These are phyloP conservation scores for Dallia pectoralis DNA, from an alignment of 2,797 vertebrate genomes.

Conservation along the genomic window DNA sequence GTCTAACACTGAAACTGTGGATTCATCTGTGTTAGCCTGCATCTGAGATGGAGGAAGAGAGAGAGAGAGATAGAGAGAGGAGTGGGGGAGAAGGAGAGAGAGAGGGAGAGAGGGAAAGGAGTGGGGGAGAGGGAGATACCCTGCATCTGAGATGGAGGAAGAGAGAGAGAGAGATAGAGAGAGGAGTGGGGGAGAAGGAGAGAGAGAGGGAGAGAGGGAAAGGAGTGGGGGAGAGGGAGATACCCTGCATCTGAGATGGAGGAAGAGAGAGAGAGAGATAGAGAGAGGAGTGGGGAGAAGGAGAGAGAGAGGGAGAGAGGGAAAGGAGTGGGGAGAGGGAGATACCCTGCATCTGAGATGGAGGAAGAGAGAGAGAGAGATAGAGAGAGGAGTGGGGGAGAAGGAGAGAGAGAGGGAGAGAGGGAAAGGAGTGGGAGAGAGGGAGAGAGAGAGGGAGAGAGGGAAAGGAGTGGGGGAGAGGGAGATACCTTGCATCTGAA, in stretches of 20 bases:
- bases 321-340: neutral
- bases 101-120: neutral
- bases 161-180: neutral
- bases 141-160: neutral
- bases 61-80: neutral
- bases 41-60: neutral
- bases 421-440: neutral
- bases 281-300: too few species aligned
- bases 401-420: neutral
- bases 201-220: too few species aligned
- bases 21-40: neutral
- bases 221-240: too few species aligned
- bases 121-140: too few species aligned
- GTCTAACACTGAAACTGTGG: neutral
- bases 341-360: too few species aligned
- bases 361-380: neutral
- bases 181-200: too few species aligned
- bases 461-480: neutral
- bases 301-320: too few species aligned
- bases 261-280: too few species aligned
- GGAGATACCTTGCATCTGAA: too few species aligned
- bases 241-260: too few species aligned
- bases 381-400: neutral
- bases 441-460: neutral
- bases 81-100: neutral